Percentiles rank a stretch among this genome's conserved stretches.
phyloP scores from a whole-genome alignment of 2,113 vertebrate species.

The Bubo bubo region DNA sequence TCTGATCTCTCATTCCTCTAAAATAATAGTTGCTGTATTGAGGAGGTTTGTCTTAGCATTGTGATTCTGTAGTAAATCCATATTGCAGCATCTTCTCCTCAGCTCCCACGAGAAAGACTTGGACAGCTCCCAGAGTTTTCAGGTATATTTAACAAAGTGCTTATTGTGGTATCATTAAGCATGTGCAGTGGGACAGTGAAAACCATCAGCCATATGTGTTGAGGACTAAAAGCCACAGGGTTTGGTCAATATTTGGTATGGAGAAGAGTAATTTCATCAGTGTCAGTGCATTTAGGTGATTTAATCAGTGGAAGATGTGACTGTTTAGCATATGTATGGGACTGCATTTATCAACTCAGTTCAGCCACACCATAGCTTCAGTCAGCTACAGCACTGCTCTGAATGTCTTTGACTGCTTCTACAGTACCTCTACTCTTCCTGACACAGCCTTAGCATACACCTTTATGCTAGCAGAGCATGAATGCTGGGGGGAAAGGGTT shows the following conservation, averaged over 20 bases:
- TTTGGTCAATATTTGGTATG: not conserved
- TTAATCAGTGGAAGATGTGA: not conserved
- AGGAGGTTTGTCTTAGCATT: not conserved
- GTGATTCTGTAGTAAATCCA: not conserved
- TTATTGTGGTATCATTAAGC: not conserved
- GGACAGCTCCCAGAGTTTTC: not conserved
- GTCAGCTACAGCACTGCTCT: not conserved
- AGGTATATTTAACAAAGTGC: not conserved
- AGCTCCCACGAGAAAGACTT: not conserved
- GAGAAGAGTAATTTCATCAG: not conserved
- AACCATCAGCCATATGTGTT: not conserved
- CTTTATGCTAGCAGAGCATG: not conserved
- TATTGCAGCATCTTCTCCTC: not conserved
- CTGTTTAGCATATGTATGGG: not conserved
- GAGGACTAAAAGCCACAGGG: not conserved
- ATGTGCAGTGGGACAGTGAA: not conserved
- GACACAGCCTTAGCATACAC: not conserved
- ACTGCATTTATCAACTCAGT: not conserved
- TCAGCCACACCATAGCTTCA: not conserved
- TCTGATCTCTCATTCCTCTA: not conserved
- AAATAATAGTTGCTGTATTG: not conserved
- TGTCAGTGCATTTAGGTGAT: not conserved
- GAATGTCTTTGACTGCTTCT: not conserved
- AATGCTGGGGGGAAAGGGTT: not conserved
- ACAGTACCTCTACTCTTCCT: not conserved